phyloP scores from a whole-genome alignment of 2,113 vertebrate genomes.

The Tretioscincus oriximinensis region DNA sequence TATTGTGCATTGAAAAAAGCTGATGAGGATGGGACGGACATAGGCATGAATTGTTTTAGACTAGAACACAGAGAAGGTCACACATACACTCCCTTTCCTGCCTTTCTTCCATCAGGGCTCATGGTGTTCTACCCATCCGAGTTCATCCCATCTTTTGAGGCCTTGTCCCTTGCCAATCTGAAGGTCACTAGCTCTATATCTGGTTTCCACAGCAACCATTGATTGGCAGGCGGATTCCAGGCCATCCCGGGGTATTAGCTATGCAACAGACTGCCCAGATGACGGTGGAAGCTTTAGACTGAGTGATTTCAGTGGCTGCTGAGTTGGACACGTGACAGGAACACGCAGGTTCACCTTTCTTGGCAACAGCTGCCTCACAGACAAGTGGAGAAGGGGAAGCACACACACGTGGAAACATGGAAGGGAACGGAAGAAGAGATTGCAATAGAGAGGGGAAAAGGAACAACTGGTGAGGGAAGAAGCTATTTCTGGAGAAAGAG shows the following conservation, averaged over 20 bases:
- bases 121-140: too few species aligned
- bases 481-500: not conserved
- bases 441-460: not conserved
- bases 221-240: not conserved
- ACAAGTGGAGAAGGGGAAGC: not conserved
- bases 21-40: too few species aligned
- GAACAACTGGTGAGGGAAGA: not conserved
- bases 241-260: not conserved
- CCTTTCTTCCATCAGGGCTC: too few species aligned
- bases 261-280: not conserved
- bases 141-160: not conserved
- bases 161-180: not conserved
- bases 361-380: not conserved
- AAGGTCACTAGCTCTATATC: constrained; percentile 1
- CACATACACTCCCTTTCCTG: too few species aligned
- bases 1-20: too few species aligned
- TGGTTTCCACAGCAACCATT: constrained; percentile 10
- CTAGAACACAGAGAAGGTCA: not conserved
- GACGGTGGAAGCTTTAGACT: not conserved
- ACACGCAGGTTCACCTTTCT: not conserved
- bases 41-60: not conserved
- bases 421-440: not conserved
- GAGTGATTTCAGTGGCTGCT: too few species aligned
- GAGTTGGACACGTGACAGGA: not conserved
- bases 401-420: not conserved